Evolutionary conservation across 1,140 invertebrate genomes (phyloP).

Genomic region (Sitophilus oryzae): DNA sequence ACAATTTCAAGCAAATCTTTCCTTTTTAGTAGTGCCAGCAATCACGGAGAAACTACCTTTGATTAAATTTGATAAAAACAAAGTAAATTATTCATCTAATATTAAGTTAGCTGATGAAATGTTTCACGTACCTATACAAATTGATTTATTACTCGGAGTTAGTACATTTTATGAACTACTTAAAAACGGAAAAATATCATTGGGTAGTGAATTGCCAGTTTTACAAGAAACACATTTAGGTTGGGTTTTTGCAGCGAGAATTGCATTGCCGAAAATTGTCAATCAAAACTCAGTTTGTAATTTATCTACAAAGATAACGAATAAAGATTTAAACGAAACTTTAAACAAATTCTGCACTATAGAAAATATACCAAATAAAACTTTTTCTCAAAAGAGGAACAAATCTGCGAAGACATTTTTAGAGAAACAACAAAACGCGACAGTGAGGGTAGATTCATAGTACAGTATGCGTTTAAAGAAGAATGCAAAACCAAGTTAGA

Average conservation of each 20-base stretch:
- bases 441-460: slow-evolving; percentile 10
- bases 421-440: too few species aligned
- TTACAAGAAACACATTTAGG: too few species aligned
- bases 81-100: slow-evolving; percentile 13
- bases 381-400: slow-evolving; percentile 9
- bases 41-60: too few species aligned
- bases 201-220: too few species aligned
- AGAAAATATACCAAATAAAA: slow-evolving; percentile 6
- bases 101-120: slow-evolving; percentile 35
- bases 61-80: slow-evolving; percentile 5
- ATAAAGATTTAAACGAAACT: slow-evolving; percentile 11
- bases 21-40: slow-evolving; percentile 16
- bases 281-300: too few species aligned
- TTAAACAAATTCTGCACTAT: slow-evolving; percentile 17
- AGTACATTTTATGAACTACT: slow-evolving; percentile 36
- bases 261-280: too few species aligned
- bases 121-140: slow-evolving; percentile 25
- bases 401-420: too few species aligned
- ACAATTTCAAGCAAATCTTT: too few species aligned
- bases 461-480: slow-evolving; percentile 12
- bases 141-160: slow-evolving; percentile 36
- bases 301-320: background rate
- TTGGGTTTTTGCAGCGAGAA: too few species aligned
- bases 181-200: too few species aligned
- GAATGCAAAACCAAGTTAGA: slow-evolving; percentile 5